These are phyloP conservation scores for Sphenopsis melanotis DNA, from an alignment of 2,797 vertebrate species.

Conservation along the genomic window DNA sequence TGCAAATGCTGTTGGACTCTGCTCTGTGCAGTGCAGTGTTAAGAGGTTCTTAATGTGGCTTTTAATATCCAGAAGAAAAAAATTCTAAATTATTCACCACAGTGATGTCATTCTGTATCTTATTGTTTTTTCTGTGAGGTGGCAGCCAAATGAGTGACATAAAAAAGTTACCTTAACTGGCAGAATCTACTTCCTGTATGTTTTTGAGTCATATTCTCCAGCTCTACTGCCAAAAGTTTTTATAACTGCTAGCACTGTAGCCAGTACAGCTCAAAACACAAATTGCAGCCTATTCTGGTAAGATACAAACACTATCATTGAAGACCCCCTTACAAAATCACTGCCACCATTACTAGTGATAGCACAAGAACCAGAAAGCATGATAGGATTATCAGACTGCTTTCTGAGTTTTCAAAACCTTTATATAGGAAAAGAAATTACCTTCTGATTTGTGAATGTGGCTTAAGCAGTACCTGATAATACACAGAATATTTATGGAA, in stretches of 20 bases:
- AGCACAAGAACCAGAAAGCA: neutral
- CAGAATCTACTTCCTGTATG: conserved; percentile 18
- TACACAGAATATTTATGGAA: neutral
- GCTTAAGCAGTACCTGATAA: neutral
- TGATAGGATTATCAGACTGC: neutral
- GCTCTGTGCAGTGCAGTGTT: neutral
- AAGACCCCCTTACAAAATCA: neutral
- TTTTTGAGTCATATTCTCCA: conserved; percentile 50
- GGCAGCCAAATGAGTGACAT: neutral
- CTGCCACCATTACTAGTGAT: neutral
- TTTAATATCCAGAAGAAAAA: neutral
- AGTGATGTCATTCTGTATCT: neutral
- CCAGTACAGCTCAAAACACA: neutral
- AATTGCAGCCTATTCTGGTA: neutral
- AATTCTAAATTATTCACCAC: neutral
- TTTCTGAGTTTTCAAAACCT: neutral
- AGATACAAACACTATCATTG: neutral
- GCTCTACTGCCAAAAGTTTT: conserved; percentile 19
- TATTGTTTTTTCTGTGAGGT: neutral
- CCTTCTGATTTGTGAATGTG: neutral
- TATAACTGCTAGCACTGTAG: neutral
- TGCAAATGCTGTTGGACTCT: neutral
- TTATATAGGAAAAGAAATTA: neutral
- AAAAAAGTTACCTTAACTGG: neutral
- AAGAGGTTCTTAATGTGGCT: neutral